These are phyloP conservation scores for Zootermopsis nevadensis DNA, from an alignment of 2,888 invertebrate genomes.

Conservation along the genomic window DNA sequence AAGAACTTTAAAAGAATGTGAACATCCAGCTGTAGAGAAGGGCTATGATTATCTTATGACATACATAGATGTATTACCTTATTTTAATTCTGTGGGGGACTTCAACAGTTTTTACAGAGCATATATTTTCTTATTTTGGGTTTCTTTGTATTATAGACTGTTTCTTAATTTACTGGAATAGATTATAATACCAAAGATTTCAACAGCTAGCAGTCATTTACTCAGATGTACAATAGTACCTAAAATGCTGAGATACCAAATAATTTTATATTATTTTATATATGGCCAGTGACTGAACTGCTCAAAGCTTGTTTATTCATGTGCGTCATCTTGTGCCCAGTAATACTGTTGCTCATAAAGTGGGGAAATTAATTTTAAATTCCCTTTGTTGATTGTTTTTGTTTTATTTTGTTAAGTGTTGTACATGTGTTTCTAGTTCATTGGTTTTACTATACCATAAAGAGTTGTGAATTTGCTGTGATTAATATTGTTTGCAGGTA, in stretches of 20 bases:
- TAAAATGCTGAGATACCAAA: not conserved
- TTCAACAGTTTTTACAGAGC: not conserved
- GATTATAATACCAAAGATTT: constrained; percentile 11
- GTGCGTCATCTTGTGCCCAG: not conserved
- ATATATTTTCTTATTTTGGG: not conserved
- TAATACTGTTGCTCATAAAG: not conserved
- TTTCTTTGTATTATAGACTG: not conserved
- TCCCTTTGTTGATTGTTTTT: constrained; percentile 31
- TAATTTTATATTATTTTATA: constrained; percentile 11
- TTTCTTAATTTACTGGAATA: not conserved
- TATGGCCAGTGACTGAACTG: not conserved
- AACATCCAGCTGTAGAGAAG: not conserved
- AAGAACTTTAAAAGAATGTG: not conserved
- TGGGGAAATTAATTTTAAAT: not conserved
- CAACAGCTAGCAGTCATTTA: constrained; percentile 2
- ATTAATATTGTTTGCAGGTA: constrained; percentile 29
- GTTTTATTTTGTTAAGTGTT: constrained; percentile 28
- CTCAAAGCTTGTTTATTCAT: constrained; percentile 14
- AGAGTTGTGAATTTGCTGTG: constrained; percentile 41
- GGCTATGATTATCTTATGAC: not conserved
- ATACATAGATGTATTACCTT: not conserved
- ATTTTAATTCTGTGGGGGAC: not conserved
- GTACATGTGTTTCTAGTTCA: constrained; percentile 19
- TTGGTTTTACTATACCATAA: constrained; percentile 21
- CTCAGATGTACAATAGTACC: not conserved